These are phyloP conservation scores for Cantharis rustica DNA, from an alignment of 2,888 invertebrate genomes.

Conservation along the genomic window DNA sequence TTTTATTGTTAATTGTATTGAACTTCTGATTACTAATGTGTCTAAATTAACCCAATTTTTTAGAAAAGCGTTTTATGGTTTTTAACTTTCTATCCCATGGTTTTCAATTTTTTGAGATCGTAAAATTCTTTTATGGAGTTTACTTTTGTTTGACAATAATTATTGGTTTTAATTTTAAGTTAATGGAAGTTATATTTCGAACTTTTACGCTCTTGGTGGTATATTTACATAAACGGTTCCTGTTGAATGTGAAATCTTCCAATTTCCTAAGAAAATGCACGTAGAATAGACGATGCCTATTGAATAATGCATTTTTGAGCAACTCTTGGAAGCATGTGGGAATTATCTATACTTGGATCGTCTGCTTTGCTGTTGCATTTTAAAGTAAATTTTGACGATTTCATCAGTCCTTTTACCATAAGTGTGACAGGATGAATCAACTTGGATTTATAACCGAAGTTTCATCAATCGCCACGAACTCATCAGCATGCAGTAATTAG, in stretches of 20 bases:
- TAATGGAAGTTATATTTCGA: background rate
- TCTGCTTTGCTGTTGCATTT: background rate
- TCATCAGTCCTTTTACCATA: background rate
- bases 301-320: background rate
- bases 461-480: background rate
- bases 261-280: background rate
- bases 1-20: background rate
- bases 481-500: too few species aligned
- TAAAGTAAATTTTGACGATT: background rate
- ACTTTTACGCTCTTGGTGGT: background rate
- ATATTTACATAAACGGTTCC: background rate
- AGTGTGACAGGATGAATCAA: background rate
- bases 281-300: background rate
- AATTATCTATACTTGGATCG: background rate
- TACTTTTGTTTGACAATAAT: too few species aligned
- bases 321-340: background rate
- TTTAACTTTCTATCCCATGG: background rate
- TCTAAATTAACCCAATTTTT: background rate
- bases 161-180: too few species aligned
- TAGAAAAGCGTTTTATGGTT: background rate
- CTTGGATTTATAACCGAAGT: background rate
- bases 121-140: background rate
- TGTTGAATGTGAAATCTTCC: background rate
- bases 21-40: background rate
- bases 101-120: background rate